Evolutionary conservation across 1,140 invertebrate species (phyloP).

Genomic region (Oreohelix idahoensis): DNA sequence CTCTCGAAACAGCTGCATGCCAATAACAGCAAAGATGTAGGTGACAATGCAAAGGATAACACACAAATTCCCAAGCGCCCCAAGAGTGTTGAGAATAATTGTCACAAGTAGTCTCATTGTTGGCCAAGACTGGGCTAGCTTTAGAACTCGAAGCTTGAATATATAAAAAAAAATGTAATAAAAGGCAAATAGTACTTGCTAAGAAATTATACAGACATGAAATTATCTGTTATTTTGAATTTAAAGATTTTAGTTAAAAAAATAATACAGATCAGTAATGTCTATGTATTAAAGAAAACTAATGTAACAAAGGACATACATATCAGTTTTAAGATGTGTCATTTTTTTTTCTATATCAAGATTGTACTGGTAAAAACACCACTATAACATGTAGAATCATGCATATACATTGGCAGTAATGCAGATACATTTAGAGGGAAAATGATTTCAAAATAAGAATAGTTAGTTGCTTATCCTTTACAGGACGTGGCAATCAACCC

Average conservation of each 20-base stretch:
- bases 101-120: conserved; percentile 97
- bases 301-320: too few species aligned
- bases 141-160: conserved; percentile 94
- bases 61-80: conserved; percentile 96
- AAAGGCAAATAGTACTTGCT: not conserved
- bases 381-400: too few species aligned
- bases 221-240: not conserved
- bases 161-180: conserved; percentile 7
- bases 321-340: too few species aligned
- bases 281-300: too few species aligned
- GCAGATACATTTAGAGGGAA: too few species aligned
- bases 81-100: conserved; percentile 97
- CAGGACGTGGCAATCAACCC: too few species aligned
- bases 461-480: too few species aligned
- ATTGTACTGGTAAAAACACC: too few species aligned
- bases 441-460: too few species aligned
- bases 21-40: conserved; percentile 99
- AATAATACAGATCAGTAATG: too few species aligned
- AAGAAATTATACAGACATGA: not conserved
- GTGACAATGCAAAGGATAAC: conserved; percentile 97
- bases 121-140: conserved; percentile 98
- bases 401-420: too few species aligned
- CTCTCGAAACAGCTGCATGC: conserved; percentile 97
- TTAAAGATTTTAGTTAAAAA: not conserved
- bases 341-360: too few species aligned